Percentiles rank a stretch among this genome's conserved stretches.
phyloP scores from a whole-genome alignment of 2,797 vertebrate species.

The Poecilia gillii region DNA sequence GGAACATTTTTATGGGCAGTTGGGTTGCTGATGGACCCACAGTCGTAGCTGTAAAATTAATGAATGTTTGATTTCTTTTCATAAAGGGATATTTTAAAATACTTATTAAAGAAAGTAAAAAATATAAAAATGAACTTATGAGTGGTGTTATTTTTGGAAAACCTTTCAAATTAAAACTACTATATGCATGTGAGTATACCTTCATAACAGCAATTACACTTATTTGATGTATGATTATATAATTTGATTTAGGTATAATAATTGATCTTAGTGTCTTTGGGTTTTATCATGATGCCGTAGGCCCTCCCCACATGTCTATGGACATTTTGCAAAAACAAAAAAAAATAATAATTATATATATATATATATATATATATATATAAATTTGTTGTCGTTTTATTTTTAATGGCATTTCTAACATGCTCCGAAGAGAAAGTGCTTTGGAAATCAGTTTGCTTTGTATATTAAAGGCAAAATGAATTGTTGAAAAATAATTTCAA shows the following conservation, averaged over 20 bases:
- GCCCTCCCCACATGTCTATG: no score
- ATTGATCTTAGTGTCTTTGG: no score
- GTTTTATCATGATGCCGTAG: no score
- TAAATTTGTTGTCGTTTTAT: no score
- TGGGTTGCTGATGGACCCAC: slow-evolving; percentile 33
- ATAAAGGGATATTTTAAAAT: not conserved
- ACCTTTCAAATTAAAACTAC: not conserved
- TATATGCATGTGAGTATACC: not conserved
- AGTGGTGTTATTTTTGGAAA: not conserved
- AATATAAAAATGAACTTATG: not conserved
- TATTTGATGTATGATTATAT: not conserved
- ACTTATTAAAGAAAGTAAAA: not conserved
- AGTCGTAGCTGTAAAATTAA: slow-evolving; percentile 18
- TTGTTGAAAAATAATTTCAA: no score
- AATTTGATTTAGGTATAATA: not conserved
- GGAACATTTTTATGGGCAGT: slow-evolving; percentile 39
- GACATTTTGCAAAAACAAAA: no score
- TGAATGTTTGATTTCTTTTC: slow-evolving; percentile 30
- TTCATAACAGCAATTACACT: not conserved
- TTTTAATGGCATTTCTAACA: no score
- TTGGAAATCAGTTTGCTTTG: no score
- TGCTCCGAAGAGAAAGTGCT: no score
- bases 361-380: not conserved
- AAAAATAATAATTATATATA: not conserved
- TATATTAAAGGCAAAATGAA: no score